phyloP scores from a whole-genome alignment of 2,797 vertebrate species.

The Salarias fasciatus region DNA sequence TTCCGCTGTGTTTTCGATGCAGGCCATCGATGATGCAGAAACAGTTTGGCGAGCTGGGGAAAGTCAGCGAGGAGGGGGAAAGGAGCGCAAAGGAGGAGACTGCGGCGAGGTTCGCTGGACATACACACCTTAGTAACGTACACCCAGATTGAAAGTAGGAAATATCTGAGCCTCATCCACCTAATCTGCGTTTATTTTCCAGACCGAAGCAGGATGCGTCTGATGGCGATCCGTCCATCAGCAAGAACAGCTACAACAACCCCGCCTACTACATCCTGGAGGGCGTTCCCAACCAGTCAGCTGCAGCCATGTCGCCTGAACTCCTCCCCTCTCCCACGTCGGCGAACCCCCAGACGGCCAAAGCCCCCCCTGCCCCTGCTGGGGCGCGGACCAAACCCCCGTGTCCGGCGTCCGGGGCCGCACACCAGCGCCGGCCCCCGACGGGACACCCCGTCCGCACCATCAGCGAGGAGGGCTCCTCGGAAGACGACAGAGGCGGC shows the following conservation, averaged over 20 bases:
- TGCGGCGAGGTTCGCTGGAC: conserved; percentile 55
- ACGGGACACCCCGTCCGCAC: conserved; percentile 57
- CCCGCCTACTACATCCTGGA: conserved; percentile 97
- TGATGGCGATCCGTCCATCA: conserved; percentile 79
- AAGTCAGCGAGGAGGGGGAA: conserved; percentile 89
- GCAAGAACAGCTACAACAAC: conserved; percentile 98
- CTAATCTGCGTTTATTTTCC: conserved; percentile 7
- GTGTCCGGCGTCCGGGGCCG: conserved; percentile 43
- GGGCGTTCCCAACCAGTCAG: conserved; percentile 93
- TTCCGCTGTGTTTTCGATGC: conserved; percentile 4
- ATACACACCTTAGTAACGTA: no score
- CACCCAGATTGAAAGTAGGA: not conserved
- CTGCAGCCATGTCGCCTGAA: conserved; percentile 82
- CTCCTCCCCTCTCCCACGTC: conserved; percentile 75
- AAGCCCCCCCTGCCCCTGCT: conserved; percentile 61
- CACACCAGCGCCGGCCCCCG: conserved; percentile 59
- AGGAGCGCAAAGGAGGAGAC: conserved; percentile 79
- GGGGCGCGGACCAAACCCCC: conserved; percentile 85
- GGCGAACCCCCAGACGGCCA: conserved; percentile 62
- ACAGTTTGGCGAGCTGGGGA: conserved; percentile 79
- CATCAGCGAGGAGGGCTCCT: conserved; percentile 85
- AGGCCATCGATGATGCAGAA: conserved; percentile 79
- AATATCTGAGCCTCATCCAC: not conserved
- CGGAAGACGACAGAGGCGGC: conserved; percentile 83
- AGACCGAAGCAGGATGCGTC: conserved; percentile 86